phyloP scores from a whole-genome alignment of 2,797 vertebrate genomes.

The Uromys caudimaculatus region DNA sequence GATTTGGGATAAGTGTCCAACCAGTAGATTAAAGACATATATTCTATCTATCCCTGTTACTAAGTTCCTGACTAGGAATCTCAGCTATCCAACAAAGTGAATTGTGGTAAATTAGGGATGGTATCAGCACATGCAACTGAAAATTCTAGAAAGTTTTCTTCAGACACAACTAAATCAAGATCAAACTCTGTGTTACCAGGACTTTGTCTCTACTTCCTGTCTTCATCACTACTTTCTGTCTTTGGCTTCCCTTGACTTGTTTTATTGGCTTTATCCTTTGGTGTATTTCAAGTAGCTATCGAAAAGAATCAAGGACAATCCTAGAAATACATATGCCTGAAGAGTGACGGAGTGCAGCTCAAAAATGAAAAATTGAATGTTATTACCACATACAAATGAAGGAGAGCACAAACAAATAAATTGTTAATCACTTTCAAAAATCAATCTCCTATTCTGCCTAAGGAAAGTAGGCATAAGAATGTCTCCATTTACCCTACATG shows the following conservation, averaged over 20 bases:
- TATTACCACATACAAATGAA: neutral
- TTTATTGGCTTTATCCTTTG: neutral
- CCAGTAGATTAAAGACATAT: neutral
- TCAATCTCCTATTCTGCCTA: slow-evolving; percentile 17
- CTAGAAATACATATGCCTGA: neutral
- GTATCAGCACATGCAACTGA: neutral
- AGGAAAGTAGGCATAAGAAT: neutral
- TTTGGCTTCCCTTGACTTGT: neutral
- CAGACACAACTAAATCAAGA: slow-evolving; percentile 17
- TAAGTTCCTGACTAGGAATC: neutral
- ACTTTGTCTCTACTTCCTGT: neutral
- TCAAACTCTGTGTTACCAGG: neutral
- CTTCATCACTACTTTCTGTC: neutral
- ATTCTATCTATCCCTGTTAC: neutral
- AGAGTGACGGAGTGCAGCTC: neutral
- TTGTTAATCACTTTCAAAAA: neutral
- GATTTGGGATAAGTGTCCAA: slow-evolving; percentile 22
- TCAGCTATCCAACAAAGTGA: neutral
- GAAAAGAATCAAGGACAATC: neutral
- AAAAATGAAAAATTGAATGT: neutral
- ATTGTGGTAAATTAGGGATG: neutral
- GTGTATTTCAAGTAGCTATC: neutral
- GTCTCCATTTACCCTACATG: neutral
- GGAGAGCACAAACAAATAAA: neutral
- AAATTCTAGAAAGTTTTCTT: neutral